Percentiles rank a stretch among this genome's conserved stretches.
Conservation (phyloP, 1,140 invertebrate species). For the Anastrepha ludens region DNA sequence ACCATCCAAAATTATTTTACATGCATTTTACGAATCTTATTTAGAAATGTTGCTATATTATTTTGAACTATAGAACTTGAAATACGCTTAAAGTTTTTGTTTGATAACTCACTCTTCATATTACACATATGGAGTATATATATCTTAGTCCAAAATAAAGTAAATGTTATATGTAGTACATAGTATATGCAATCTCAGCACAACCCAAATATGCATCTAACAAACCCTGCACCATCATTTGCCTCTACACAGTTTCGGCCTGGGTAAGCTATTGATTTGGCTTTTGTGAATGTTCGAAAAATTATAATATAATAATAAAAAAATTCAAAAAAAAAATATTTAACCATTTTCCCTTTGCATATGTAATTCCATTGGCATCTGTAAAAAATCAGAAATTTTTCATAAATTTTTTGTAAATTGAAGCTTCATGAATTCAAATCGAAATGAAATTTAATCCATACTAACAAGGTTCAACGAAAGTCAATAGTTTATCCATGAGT, state of each 20-base stretch:
- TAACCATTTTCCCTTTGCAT: no score
- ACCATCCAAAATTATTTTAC: no score
- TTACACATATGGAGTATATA: no score
- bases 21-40: no score
- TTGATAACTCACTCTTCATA: no score
- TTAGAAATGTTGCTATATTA: no score
- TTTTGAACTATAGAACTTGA: no score
- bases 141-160: no score
- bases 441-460: conserved; percentile 18
- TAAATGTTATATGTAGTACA: no score
- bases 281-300: conserved; percentile 57
- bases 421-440: not conserved
- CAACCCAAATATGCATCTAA: no score
- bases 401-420: not conserved
- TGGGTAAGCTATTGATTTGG: conserved; percentile 79
- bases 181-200: not conserved
- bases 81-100: no score
- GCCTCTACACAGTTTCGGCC: conserved; percentile 60
- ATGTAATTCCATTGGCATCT: not conserved
- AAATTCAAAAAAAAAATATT: not conserved
- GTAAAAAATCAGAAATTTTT: not conserved
- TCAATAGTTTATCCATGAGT: conserved; percentile 81
- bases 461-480: conserved; percentile 56
- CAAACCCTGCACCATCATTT: not conserved
- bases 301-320: conserved; percentile 50